phyloP scores from a whole-genome alignment of 2,113 vertebrate genomes.

The Tachycineta bicolor region DNA sequence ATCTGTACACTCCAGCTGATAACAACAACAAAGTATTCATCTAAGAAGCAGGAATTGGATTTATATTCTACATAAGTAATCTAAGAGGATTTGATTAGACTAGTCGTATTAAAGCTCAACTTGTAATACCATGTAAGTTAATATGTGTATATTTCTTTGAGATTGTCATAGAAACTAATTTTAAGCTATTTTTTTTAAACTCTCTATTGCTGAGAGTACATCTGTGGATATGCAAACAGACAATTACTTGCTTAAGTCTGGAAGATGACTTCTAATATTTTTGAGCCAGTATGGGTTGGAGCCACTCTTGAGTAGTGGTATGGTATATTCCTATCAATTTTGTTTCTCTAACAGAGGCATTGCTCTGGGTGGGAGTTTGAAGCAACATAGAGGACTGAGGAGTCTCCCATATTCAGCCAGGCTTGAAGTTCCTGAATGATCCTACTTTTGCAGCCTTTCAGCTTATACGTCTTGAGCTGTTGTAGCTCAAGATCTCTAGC shows the following conservation, averaged over 20 bases:
- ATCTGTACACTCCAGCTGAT: neutral
- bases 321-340: neutral
- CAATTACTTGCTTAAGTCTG: neutral
- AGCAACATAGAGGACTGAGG: fast-evolving
- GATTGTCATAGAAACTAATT: neutral
- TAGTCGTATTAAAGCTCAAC: neutral
- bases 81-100: neutral
- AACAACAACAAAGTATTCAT: neutral
- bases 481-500: neutral
- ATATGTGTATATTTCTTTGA: neutral
- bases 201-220: neutral
- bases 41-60: neutral
- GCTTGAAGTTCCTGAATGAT: neutral
- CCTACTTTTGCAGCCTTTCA: neutral
- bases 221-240: neutral
- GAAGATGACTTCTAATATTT: neutral
- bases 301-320: neutral
- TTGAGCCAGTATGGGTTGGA: neutral
- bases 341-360: neutral
- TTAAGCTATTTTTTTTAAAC: neutral
- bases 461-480: neutral
- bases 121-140: neutral
- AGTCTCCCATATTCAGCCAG: neutral
- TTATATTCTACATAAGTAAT: neutral
- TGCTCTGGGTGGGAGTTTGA: neutral